Evolutionary conservation across 2,888 invertebrate genomes (phyloP).

Genomic region (Papilio demoleus): DNA sequence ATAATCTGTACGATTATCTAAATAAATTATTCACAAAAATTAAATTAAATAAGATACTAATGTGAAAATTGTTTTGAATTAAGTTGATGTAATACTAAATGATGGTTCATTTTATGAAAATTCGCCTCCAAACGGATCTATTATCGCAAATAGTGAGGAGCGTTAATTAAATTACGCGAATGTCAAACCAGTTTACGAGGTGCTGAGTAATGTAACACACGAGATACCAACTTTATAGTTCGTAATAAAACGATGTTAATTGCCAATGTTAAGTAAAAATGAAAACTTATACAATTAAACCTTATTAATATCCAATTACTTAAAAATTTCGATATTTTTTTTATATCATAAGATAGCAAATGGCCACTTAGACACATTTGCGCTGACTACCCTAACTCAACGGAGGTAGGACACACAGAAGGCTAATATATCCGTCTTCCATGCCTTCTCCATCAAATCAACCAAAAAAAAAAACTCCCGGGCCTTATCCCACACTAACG

Average conservation of each 20-base stretch:
- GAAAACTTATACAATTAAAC: too few relatives aligned
- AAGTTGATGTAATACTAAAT: neutral
- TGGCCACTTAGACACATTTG: too few relatives aligned
- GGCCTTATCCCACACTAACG: too few relatives aligned
- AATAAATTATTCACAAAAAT: neutral
- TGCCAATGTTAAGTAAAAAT: neutral
- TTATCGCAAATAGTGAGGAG: neutral
- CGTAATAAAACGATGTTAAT: constrained; percentile 18
- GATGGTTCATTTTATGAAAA: neutral
- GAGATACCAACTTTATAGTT: neutral
- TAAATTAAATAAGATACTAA: neutral
- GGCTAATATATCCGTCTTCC: too few relatives aligned
- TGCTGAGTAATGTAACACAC: neutral
- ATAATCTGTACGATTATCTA: too few relatives aligned
- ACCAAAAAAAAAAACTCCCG: too few relatives aligned
- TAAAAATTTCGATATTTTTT: too few relatives aligned
- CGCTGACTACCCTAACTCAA: too few relatives aligned
- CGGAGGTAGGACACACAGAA: too few relatives aligned
- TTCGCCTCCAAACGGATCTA: neutral
- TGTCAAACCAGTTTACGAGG: constrained; percentile 23
- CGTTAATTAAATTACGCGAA: constrained; percentile 29
- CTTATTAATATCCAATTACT: too few relatives aligned
- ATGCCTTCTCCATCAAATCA: too few relatives aligned
- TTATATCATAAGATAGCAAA: too few relatives aligned
- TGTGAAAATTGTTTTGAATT: neutral